A percentile compares a stretch with the other conserved stretches of the same genome.
Conservation (phyloP, 2,888 invertebrate species). For the Alviniconcha strummeri region DNA sequence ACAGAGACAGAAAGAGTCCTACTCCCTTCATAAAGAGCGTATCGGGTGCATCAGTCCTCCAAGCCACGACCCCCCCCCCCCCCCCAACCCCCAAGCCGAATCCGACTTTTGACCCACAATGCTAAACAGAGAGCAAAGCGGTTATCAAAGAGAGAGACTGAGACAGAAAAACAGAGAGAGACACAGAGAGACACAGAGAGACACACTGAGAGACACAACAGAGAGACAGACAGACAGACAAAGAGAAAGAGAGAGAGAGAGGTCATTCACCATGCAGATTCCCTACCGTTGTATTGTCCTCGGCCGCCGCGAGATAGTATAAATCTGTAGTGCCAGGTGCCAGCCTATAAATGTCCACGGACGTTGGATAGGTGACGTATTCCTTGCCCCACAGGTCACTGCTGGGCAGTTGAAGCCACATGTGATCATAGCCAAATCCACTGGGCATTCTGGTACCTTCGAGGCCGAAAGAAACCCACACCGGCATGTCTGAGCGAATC, state of each 20-base stretch:
- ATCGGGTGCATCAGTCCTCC: no score
- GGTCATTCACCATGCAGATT: no score
- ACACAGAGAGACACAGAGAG: neutral
- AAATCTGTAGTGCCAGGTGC: neutral
- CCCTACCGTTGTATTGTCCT: neutral
- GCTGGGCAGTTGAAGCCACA: slow-evolving; percentile 5
- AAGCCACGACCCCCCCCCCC: no score
- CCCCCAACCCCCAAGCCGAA: no score
- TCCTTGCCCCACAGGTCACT: neutral
- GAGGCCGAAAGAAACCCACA: neutral
- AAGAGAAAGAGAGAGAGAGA: no score
- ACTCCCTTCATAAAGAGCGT: no score
- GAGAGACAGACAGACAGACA: no score
- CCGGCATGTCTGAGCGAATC: neutral
- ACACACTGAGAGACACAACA: neutral
- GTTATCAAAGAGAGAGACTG: neutral
- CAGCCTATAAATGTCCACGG: neutral
- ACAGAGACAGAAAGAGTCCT: no score
- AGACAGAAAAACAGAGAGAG: neutral
- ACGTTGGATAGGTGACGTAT: slow-evolving; percentile 12
- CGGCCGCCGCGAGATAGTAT: neutral
- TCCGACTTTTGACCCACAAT: no score
- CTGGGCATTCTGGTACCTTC: neutral
- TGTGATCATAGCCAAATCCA: neutral
- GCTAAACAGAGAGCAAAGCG: no score